Percentiles rank a stretch among this genome's conserved stretches.
Evolutionary conservation across 2,113 vertebrate species (phyloP).

Genomic region (Lagopus leucura): DNA sequence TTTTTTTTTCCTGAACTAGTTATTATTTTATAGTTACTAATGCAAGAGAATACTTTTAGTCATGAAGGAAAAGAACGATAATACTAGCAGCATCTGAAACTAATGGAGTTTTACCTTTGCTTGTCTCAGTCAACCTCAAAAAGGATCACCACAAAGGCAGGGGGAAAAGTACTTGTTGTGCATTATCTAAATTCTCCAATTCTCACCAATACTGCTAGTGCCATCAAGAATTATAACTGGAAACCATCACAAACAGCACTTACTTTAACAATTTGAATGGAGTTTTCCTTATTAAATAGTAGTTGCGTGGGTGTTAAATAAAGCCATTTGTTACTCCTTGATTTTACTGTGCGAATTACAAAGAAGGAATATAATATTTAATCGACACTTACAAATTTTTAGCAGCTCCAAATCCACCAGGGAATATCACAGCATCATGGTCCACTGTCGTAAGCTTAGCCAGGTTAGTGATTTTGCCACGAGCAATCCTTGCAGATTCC

Average conservation of each 20-base stretch:
- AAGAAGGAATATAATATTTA: neutral
- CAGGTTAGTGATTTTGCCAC: constrained; percentile 88
- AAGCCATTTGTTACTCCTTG: neutral
- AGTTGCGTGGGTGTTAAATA: neutral
- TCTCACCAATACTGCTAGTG: neutral
- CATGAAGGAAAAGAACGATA: neutral
- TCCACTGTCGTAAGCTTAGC: constrained; percentile 77
- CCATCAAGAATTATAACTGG: neutral
- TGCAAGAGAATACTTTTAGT: neutral
- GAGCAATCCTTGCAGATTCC: constrained; percentile 93
- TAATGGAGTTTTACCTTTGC: neutral
- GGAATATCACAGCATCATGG: constrained; percentile 91
- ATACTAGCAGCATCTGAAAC: neutral
- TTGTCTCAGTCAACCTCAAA: neutral
- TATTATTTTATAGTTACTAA: neutral
- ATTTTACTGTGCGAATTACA: neutral
- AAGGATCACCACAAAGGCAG: neutral
- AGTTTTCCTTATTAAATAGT: neutral
- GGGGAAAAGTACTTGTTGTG: neutral
- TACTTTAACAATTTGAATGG: neutral
- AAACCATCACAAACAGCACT: neutral
- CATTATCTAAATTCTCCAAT: neutral
- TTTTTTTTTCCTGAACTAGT: neutral
- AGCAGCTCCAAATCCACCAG: constrained; percentile 93
- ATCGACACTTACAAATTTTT: constrained; percentile 87